Percentiles rank a stretch among this genome's conserved stretches.
Evolutionary conservation across 2,113 vertebrate genomes (phyloP).

Genomic region (Marmota flaviventris): DNA sequence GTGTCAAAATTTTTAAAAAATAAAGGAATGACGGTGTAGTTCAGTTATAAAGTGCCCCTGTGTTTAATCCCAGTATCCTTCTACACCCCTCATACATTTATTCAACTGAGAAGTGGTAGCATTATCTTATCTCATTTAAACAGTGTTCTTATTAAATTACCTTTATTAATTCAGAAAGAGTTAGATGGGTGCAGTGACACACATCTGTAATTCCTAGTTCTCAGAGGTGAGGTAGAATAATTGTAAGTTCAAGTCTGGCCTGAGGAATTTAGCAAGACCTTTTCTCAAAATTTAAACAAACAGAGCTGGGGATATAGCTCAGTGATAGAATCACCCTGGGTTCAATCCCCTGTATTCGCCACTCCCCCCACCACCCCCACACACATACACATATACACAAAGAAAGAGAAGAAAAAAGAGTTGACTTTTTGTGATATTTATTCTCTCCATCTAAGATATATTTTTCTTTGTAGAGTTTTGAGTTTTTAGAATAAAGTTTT

Average conservation of each 20-base stretch:
- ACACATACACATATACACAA: neutral
- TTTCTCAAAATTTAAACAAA: neutral
- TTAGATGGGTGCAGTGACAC: neutral
- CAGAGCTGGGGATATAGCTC: neutral
- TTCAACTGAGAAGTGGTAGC: neutral
- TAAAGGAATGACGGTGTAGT: no score
- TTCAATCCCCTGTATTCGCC: neutral
- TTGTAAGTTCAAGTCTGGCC: neutral
- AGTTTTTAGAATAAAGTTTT: neutral
- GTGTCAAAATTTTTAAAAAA: no score
- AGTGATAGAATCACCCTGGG: neutral
- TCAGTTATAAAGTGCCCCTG: no score
- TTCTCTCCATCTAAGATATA: neutral
- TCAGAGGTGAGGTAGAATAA: neutral
- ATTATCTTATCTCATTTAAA: neutral
- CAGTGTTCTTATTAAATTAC: neutral
- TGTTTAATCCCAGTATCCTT: no score
- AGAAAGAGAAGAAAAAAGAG: neutral
- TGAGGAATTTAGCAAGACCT: neutral
- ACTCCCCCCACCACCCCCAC: no score
- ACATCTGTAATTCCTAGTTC: neutral
- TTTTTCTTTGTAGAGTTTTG: neutral
- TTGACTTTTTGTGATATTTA: neutral
- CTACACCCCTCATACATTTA: neutral
- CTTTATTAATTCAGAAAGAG: constrained; percentile 18